Percentiles rank a stretch among this genome's conserved stretches.
phyloP scores from a whole-genome alignment of 2,113 vertebrate species.

The Petrocephalus zakoni region DNA sequence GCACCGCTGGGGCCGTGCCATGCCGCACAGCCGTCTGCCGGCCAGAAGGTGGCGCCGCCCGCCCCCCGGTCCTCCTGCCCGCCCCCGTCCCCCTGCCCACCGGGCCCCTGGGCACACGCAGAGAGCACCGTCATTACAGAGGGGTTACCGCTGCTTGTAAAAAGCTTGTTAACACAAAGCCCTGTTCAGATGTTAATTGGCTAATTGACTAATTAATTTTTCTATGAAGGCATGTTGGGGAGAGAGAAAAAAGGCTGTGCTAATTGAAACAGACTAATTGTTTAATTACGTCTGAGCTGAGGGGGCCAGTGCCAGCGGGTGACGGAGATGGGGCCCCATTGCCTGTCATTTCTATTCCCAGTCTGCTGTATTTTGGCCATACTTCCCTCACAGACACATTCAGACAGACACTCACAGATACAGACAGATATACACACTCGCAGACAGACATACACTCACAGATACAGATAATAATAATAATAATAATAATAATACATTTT shows the following conservation, averaged over 20 bases:
- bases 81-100: constrained; percentile 29
- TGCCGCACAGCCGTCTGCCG: not conserved
- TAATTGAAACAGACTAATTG: constrained; percentile 76
- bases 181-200: constrained; percentile 76
- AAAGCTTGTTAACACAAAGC: constrained; percentile 78
- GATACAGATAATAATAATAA: too few species aligned
- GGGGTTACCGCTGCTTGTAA: constrained; percentile 71
- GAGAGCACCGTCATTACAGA: constrained; percentile 62
- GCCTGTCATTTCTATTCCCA: constrained; percentile 24
- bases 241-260: constrained; percentile 48
- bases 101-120: constrained; percentile 59
- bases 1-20: not conserved
- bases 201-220: constrained; percentile 79
- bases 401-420: not conserved
- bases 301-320: constrained; percentile 29
- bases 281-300: constrained; percentile 65
- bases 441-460: not conserved
- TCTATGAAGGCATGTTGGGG: constrained; percentile 63
- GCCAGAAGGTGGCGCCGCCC: constrained; percentile 39
- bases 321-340: constrained; percentile 35
- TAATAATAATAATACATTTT: too few species aligned
- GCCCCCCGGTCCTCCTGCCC: constrained; percentile 11
- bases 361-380: constrained; percentile 5
- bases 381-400: not conserved
- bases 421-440: not conserved